These are phyloP conservation scores for Nomada flava DNA, from an alignment of 2,888 invertebrate genomes.

Conservation along the genomic window DNA sequence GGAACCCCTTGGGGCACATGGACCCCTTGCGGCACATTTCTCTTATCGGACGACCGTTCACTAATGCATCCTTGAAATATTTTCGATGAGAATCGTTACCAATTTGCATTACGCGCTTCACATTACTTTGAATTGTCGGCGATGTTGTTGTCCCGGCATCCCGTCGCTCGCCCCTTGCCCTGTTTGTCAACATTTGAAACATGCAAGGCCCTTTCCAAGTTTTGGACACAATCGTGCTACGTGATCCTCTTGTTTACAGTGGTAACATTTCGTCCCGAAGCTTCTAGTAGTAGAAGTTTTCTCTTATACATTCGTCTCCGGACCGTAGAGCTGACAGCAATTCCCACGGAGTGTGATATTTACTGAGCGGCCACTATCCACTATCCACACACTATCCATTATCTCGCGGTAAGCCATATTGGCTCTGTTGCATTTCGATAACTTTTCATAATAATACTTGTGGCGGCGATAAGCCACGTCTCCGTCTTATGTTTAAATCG, in stretches of 20 bases:
- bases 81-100: background rate
- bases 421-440: no score
- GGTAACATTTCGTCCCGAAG: background rate
- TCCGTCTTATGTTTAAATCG: no score
- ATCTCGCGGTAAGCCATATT: no score
- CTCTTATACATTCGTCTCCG: background rate
- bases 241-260: background rate
- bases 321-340: no score
- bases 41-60: background rate
- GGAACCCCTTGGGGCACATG: no score
- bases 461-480: no score
- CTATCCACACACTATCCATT: no score
- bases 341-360: no score
- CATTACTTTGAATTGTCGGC: background rate
- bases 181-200: background rate
- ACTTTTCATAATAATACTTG: no score
- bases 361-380: no score
- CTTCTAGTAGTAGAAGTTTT: background rate
- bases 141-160: background rate
- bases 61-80: background rate
- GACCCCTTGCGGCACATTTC: no score
- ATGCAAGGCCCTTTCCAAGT: background rate
- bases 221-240: background rate
- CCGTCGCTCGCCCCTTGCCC: background rate
- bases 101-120: background rate